These are phyloP conservation scores for Dermatophagoides farinae DNA, from an alignment of 1,140 invertebrate genomes.

Conservation along the genomic window DNA sequence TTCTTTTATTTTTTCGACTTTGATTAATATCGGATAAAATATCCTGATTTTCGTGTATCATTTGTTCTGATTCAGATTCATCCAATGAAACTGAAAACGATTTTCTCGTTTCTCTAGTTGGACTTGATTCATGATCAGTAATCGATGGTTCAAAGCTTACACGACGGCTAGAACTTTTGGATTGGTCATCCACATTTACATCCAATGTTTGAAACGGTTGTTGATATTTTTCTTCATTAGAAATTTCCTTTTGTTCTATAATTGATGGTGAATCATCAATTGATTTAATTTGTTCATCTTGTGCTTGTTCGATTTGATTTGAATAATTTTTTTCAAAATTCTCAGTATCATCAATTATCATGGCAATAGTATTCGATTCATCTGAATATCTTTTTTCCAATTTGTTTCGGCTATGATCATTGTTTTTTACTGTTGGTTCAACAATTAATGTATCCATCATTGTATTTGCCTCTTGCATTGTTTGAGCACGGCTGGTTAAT, in stretches of 20 bases:
- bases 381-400: slow-evolving; percentile 18
- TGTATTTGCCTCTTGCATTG: neutral
- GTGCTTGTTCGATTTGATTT: slow-evolving; percentile 16
- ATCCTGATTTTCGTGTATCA: neutral
- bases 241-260: too few species aligned
- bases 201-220: neutral
- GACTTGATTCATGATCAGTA: neutral
- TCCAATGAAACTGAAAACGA: neutral
- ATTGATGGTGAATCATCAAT: too few species aligned
- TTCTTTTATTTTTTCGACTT: neutral
- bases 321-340: neutral
- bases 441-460: neutral
- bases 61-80: slow-evolving; percentile 2
- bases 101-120: slow-evolving; percentile 7
- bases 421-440: neutral
- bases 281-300: slow-evolving; percentile 19
- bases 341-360: neutral
- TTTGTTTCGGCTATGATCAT: neutral
- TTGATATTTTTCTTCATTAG: neutral
- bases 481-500: neutral
- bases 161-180: neutral
- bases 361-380: slow-evolving; percentile 21
- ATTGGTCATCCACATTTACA: too few species aligned
- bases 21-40: neutral
- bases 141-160: neutral